These are phyloP conservation scores for Kobus ellipsiprymnus DNA, from an alignment of 2,113 vertebrate species.

Conservation along the genomic window DNA sequence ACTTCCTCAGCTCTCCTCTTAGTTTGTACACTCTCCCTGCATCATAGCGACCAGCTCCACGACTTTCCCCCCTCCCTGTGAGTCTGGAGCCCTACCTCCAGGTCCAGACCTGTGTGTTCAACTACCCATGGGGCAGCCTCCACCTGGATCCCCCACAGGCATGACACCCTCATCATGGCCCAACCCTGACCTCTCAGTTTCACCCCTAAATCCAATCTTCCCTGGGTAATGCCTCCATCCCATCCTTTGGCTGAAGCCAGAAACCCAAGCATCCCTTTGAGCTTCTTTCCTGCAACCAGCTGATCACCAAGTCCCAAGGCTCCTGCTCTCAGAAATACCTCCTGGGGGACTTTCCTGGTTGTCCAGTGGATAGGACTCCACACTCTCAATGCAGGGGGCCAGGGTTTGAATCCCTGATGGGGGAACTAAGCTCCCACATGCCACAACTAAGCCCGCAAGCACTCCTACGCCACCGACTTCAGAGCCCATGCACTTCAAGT, in stretches of 20 bases:
- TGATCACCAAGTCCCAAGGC: not conserved
- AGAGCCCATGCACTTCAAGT: not conserved
- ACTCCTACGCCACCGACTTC: not conserved
- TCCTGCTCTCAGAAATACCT: not conserved
- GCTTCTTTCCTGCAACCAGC: not conserved
- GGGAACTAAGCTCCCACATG: not conserved
- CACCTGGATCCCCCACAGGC: not conserved
- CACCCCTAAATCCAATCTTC: not conserved
- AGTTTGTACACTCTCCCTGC: not conserved
- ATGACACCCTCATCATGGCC: not conserved
- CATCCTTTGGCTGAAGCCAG: not conserved
- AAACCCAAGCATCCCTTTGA: not conserved
- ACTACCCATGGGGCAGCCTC: not conserved
- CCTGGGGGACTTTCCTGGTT: not conserved
- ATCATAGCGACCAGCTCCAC: too few species aligned
- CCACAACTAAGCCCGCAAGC: not conserved
- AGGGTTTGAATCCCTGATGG: not conserved
- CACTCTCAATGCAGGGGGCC: not conserved
- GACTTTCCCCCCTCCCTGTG: not conserved
- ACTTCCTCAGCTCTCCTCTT: not conserved
- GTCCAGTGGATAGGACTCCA: not conserved
- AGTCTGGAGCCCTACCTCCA: not conserved
- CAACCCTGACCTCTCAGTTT: not conserved
- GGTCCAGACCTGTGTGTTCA: not conserved
- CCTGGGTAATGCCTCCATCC: not conserved